Conservation (phyloP, 1,140 invertebrate genomes). For the Trinorchestia longiramus region DNA sequence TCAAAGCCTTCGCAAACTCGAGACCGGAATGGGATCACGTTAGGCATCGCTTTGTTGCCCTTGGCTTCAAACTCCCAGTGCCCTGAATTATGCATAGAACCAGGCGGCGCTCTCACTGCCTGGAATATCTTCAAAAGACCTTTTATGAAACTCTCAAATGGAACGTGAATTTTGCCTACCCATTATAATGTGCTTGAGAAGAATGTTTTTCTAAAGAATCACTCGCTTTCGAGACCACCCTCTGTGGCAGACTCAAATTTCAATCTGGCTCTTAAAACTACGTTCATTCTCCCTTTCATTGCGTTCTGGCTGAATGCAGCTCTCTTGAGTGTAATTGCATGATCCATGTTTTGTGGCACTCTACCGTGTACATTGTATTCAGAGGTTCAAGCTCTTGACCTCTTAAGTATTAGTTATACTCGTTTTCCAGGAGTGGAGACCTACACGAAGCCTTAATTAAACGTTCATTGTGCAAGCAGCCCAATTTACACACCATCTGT, state of each 20-base stretch:
- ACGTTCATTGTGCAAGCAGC: no score
- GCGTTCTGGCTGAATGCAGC: not conserved
- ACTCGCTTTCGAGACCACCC: not conserved
- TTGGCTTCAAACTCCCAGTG: not conserved
- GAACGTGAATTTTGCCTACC: not conserved
- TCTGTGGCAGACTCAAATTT: not conserved
- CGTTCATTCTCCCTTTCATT: not conserved
- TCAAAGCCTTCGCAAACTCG: constrained; percentile 37
- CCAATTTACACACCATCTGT: no score
- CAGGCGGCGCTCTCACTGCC: not conserved
- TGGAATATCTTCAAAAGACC: constrained; percentile 18
- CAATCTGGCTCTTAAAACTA: not conserved
- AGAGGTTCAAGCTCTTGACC: not conserved
- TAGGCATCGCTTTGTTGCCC: constrained; percentile 37
- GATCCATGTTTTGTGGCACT: not conserved
- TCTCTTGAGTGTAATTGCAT: not conserved
- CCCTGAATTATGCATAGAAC: constrained; percentile 39
- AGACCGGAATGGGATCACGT: constrained; percentile 30
- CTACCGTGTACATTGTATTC: not conserved
- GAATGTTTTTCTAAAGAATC: constrained; percentile 9
- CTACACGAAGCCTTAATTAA: no score
- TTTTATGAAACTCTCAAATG: not conserved
- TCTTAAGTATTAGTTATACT: not conserved
- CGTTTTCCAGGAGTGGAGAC: not conserved
- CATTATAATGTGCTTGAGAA: not conserved